Evolutionary conservation across 2,888 invertebrate species (phyloP).

Genomic region (Harpalus rubripes): DNA sequence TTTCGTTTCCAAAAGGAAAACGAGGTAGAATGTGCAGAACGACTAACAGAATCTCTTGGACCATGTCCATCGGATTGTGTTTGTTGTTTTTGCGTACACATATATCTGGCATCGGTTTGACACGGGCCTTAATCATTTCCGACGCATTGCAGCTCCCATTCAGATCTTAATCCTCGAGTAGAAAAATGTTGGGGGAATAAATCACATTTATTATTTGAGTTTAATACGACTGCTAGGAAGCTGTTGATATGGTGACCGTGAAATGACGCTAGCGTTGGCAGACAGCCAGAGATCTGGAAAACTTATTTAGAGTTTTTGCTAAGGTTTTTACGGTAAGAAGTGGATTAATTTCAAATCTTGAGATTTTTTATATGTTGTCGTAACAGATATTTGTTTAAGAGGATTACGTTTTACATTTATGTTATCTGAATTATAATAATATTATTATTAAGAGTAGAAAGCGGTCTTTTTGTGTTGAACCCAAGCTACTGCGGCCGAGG

Average conservation of each 20-base stretch:
- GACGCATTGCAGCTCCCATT: background rate
- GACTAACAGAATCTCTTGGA: background rate
- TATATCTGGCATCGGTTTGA: constrained; percentile 23
- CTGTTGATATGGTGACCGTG: constrained; percentile 23
- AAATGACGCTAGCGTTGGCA: background rate
- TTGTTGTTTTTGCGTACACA: constrained; percentile 15
- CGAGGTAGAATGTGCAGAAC: background rate
- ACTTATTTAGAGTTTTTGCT: constrained; percentile 18
- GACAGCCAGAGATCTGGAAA: background rate
- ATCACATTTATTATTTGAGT: constrained; percentile 24
- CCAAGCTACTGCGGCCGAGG: no score
- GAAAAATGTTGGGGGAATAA: constrained; percentile 7
- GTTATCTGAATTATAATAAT: background rate
- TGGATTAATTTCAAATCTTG: constrained; percentile 1
- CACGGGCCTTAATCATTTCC: constrained; percentile 6
- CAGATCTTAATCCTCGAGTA: background rate
- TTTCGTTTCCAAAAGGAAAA: background rate
- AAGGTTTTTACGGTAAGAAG: constrained; percentile 5
- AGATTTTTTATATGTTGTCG: constrained; percentile 6
- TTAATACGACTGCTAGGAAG: background rate
- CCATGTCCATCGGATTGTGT: background rate
- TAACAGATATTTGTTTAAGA: constrained; percentile 14
- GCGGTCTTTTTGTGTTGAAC: no score
- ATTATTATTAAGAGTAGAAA: no score
- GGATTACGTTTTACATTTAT: constrained; percentile 5